Conservation (phyloP, 2,888 invertebrate species). For the Meghimatium bilineatum region DNA sequence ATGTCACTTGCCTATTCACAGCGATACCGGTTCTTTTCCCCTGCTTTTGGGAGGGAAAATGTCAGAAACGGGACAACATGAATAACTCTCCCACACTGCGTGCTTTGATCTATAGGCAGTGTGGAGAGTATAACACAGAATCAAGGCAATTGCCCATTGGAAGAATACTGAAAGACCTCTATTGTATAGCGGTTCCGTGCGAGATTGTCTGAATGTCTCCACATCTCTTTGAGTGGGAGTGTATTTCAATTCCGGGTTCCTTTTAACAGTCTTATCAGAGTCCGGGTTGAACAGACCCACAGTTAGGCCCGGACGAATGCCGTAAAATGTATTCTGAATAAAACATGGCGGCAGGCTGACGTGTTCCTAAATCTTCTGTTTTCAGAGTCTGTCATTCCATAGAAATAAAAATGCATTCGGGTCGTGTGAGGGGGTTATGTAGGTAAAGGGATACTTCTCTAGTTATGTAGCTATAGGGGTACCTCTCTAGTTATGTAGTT, state of each 20-base stretch:
- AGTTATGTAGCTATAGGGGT: not conserved
- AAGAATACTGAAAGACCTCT: conserved; percentile 13
- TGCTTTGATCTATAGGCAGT: conserved; percentile 25
- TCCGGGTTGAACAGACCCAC: not conserved
- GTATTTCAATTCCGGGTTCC: conserved; percentile 30
- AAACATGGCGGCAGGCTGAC: conserved; percentile 6
- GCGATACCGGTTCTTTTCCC: conserved; percentile 18
- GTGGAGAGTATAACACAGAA: conserved; percentile 20
- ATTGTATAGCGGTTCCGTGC: conserved; percentile 7
- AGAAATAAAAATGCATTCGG: not conserved
- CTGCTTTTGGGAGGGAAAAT: conserved; percentile 24
- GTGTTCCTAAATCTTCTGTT: not conserved
- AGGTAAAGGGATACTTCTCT: not conserved
- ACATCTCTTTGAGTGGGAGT: conserved; percentile 21
- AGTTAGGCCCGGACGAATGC: not conserved
- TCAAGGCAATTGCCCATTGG: conserved; percentile 40
- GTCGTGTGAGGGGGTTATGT: not conserved
- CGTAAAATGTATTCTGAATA: not conserved
- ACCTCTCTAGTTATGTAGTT: conserved; percentile 1
- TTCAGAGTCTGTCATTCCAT: not conserved
- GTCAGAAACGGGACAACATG: conserved; percentile 19
- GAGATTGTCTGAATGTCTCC: conserved; percentile 34
- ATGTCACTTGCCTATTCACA: conserved; percentile 29
- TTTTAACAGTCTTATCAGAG: not conserved
- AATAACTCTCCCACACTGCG: conserved; percentile 18